Conservation (phyloP, 2,888 invertebrate genomes). For the Ormyrus labotus region DNA sequence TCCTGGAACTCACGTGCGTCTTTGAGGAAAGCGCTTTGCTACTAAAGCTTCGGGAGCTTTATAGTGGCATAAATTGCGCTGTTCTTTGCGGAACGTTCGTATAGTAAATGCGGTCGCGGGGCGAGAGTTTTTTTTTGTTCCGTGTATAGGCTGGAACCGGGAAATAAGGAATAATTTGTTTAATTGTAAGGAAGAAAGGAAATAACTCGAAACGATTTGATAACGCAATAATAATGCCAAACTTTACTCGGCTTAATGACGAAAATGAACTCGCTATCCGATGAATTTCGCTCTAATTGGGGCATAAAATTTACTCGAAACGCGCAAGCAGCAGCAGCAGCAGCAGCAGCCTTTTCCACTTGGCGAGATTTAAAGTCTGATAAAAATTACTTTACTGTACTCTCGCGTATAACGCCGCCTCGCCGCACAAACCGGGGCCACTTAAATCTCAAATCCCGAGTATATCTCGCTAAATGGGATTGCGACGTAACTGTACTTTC, state of each 20-base stretch:
- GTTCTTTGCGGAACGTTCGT: too few species aligned
- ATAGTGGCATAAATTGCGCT: too few species aligned
- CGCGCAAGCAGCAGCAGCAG: background rate
- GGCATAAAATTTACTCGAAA: conserved; percentile 46
- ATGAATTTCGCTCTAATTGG: conserved; percentile 47
- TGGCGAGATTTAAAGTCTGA: conserved; percentile 34
- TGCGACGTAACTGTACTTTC: conserved; percentile 16
- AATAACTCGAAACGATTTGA: background rate
- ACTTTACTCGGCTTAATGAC: conserved; percentile 29
- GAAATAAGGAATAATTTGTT: too few species aligned
- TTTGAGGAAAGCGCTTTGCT: background rate
- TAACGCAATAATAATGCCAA: conserved; percentile 7
- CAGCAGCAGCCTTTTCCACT: conserved; percentile 32
- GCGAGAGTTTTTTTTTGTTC: too few species aligned
- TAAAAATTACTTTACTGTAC: conserved; percentile 37
- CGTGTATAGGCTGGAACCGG: too few species aligned
- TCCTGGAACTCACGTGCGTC: conserved; percentile 13
- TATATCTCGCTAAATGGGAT: conserved; percentile 3
- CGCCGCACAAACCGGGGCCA: background rate
- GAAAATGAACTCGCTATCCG: conserved; percentile 29
- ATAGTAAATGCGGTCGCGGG: too few species aligned
- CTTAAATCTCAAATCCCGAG: conserved; percentile 1
- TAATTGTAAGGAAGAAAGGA: too few species aligned
- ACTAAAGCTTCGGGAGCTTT: too few species aligned
- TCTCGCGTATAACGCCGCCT: too few species aligned